Evolutionary conservation across 2,888 invertebrate species (phyloP).

Genomic region (Phoronis australis): DNA sequence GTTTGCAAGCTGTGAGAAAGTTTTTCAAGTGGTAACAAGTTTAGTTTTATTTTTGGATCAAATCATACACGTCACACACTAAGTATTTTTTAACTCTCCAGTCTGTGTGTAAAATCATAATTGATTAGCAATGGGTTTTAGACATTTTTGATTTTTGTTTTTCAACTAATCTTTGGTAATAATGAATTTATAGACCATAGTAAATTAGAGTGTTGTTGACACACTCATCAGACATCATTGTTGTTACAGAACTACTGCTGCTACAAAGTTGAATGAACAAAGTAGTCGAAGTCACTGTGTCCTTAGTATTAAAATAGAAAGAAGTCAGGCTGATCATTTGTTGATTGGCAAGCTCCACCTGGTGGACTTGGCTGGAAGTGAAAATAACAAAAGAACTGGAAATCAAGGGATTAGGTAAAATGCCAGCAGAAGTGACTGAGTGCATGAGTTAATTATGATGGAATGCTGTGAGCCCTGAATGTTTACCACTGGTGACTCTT

Average conservation of each 20-base stretch:
- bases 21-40: too few relatives aligned
- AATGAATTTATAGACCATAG: too few relatives aligned
- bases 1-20: too few relatives aligned
- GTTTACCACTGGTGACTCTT: background rate
- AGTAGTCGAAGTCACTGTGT: conserved; percentile 47
- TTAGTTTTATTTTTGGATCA: too few relatives aligned
- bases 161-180: too few relatives aligned
- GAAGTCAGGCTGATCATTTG: conserved; percentile 17
- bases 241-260: conserved; percentile 35
- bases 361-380: conserved; percentile 46
- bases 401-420: conserved; percentile 42
- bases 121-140: too few relatives aligned
- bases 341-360: conserved; percentile 41
- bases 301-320: conserved; percentile 34
- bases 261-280: conserved; percentile 40
- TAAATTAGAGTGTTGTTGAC: too few relatives aligned
- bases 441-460: background rate
- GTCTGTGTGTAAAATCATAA: too few relatives aligned
- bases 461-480: background rate
- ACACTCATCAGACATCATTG: too few relatives aligned
- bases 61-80: too few relatives aligned
- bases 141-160: too few relatives aligned
- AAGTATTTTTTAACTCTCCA: too few relatives aligned
- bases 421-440: background rate
- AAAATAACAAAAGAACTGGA: conserved; percentile 45